phyloP scores from a whole-genome alignment of 2,888 invertebrate species.

The Drosophila affinis region DNA sequence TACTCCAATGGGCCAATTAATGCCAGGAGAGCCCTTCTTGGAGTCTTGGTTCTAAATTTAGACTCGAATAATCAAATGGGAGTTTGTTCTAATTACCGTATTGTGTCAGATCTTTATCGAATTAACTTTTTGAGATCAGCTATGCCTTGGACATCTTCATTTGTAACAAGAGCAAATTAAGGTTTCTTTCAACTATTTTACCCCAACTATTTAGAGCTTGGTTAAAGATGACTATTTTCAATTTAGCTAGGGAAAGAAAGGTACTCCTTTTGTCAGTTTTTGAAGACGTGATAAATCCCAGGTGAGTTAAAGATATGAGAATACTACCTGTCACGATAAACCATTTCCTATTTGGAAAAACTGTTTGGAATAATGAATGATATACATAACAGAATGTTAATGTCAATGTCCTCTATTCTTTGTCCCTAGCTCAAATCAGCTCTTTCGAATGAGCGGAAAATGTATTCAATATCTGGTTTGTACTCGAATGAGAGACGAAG shows the following conservation, averaged over 20 bases:
- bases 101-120: slow-evolving; percentile 11
- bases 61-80: slow-evolving; percentile 42
- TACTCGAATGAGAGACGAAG: no score
- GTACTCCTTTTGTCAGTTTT: background rate
- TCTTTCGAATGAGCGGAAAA: no score
- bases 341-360: no score
- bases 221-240: background rate
- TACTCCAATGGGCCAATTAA: slow-evolving; percentile 43
- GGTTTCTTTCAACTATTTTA: background rate
- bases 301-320: no score
- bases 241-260: background rate
- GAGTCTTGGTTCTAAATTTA: slow-evolving; percentile 59
- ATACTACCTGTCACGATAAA: no score
- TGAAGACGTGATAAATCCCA: no score
- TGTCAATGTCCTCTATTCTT: no score
- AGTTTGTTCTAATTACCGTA: slow-evolving; percentile 15
- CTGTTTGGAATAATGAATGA: no score
- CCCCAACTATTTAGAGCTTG: background rate
- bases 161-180: background rate
- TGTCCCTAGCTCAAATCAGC: no score
- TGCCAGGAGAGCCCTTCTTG: slow-evolving; percentile 19
- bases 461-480: no score
- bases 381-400: no score
- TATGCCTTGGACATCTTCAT: background rate
- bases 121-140: slow-evolving; percentile 12